These are phyloP conservation scores for Diarsia brunnea DNA, from an alignment of 2,888 invertebrate genomes.

Conservation along the genomic window DNA sequence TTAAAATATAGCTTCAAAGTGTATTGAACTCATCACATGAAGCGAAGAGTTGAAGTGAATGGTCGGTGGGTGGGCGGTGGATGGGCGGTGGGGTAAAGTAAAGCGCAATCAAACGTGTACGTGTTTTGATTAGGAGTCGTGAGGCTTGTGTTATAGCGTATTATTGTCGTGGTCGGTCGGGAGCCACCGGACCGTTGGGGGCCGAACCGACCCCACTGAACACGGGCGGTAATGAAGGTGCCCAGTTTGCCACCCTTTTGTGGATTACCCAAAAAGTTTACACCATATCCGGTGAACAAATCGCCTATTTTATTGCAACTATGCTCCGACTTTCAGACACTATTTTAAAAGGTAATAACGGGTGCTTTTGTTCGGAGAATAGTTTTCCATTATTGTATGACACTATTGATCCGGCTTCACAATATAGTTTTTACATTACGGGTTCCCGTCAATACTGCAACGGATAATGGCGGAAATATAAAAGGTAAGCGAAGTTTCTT, in stretches of 20 bases:
- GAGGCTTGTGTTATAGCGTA: conserved; percentile 19
- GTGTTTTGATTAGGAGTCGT: conserved; percentile 65
- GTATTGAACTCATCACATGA: conserved; percentile 30
- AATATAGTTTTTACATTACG: conserved; percentile 35
- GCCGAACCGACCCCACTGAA: neutral
- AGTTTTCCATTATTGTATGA: conserved; percentile 26
- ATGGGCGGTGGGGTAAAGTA: conserved; percentile 30
- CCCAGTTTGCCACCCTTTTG: conserved; percentile 18
- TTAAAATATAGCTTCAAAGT: conserved; percentile 23
- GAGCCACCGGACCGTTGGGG: neutral
- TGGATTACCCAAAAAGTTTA: conserved; percentile 41
- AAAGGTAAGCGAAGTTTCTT: conserved; percentile 2
- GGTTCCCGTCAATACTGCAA: conserved; percentile 8
- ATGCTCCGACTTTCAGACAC: conserved; percentile 4
- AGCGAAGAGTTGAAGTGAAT: conserved; percentile 29
- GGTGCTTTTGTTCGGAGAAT: conserved; percentile 25
- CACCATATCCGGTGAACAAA: conserved; percentile 16
- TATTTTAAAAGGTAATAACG: conserved; percentile 35
- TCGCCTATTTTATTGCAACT: conserved; percentile 36
- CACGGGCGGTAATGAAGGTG: conserved; percentile 35
- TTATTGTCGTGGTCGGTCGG: conserved; percentile 29
- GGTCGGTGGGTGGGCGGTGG: neutral
- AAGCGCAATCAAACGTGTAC: conserved; percentile 69
- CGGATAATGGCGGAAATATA: conserved; percentile 4
- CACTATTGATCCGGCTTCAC: conserved; percentile 12